These are phyloP conservation scores for Drosophila pseudoobscura DNA, from an alignment of 1,140 invertebrate species.

Conservation along the genomic window DNA sequence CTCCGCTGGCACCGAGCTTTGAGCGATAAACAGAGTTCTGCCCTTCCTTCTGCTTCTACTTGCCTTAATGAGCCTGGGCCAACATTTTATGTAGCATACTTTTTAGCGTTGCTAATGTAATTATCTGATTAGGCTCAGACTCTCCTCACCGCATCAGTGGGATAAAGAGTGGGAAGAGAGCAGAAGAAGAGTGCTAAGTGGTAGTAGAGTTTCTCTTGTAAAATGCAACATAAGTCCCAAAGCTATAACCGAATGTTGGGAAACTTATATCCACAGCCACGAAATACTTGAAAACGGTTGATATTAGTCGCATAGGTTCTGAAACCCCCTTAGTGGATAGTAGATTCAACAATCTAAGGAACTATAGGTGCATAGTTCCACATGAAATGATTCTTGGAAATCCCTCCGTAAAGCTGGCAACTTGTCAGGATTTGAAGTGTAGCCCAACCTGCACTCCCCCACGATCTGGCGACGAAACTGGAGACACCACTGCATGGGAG, in stretches of 20 bases:
- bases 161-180: background rate
- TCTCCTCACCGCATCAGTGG: background rate
- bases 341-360: background rate
- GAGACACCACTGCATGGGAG: background rate
- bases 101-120: conserved; percentile 51
- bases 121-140: conserved; percentile 41
- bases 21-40: conserved; percentile 14
- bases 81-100: conserved; percentile 46
- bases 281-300: too few relatives aligned
- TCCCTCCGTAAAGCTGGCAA: too few relatives aligned
- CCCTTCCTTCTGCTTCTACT: too few relatives aligned
- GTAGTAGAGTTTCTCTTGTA: too few relatives aligned
- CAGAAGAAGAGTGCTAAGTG: background rate
- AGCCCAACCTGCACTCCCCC: background rate
- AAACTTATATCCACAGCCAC: too few relatives aligned
- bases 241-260: conserved; percentile 13
- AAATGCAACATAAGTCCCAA: too few relatives aligned
- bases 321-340: too few relatives aligned
- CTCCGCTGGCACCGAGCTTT: background rate
- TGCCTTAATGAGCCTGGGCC: conserved; percentile 57
- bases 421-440: too few relatives aligned
- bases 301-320: too few relatives aligned
- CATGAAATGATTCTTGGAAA: too few relatives aligned
- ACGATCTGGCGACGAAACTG: background rate
- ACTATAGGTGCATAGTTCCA: background rate